A percentile compares a stretch with the other conserved stretches of the same genome.
Evolutionary conservation across 2,888 invertebrate genomes (phyloP).

Genomic region (Cyclophora albipunctata): DNA sequence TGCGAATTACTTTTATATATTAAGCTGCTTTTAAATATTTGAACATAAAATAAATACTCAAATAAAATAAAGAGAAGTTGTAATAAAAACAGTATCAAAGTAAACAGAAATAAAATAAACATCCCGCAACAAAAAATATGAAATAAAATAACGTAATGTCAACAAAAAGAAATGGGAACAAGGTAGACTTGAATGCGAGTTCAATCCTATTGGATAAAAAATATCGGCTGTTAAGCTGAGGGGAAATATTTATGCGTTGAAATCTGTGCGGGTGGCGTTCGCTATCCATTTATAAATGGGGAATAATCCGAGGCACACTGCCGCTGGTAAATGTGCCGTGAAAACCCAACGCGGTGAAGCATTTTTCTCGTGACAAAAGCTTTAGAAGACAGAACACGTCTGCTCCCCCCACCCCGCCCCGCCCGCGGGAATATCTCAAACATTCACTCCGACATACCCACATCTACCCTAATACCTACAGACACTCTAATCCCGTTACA

Average conservation of each 20-base stretch:
- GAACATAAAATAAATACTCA: too few species aligned
- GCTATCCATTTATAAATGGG: slow-evolving; percentile 65
- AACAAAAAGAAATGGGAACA: neutral
- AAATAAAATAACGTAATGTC: too few species aligned
- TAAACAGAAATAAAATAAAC: too few species aligned
- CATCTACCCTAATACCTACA: too few species aligned
- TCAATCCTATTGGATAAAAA: slow-evolving; percentile 20
- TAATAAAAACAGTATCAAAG: too few species aligned
- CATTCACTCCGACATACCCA: too few species aligned
- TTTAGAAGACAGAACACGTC: slow-evolving; percentile 46
- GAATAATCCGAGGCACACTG: slow-evolving; percentile 57
- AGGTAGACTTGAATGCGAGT: slow-evolving; percentile 2
- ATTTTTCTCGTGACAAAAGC: slow-evolving; percentile 65
- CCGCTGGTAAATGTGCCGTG: slow-evolving; percentile 63
- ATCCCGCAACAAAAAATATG: too few species aligned
- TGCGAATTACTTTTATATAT: too few species aligned
- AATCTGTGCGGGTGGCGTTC: slow-evolving; percentile 51
- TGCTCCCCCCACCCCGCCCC: slow-evolving; percentile 16
- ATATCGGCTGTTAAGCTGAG: slow-evolving; percentile 28
- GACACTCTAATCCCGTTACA: too few species aligned
- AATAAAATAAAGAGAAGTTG: too few species aligned
- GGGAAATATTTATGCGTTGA: slow-evolving; percentile 45
- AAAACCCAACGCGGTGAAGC: slow-evolving; percentile 55
- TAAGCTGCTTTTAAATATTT: too few species aligned
- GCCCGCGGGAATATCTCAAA: neutral